phyloP scores from a whole-genome alignment of 2,113 vertebrate species.

The Neolamprologus caudopunctatus region DNA sequence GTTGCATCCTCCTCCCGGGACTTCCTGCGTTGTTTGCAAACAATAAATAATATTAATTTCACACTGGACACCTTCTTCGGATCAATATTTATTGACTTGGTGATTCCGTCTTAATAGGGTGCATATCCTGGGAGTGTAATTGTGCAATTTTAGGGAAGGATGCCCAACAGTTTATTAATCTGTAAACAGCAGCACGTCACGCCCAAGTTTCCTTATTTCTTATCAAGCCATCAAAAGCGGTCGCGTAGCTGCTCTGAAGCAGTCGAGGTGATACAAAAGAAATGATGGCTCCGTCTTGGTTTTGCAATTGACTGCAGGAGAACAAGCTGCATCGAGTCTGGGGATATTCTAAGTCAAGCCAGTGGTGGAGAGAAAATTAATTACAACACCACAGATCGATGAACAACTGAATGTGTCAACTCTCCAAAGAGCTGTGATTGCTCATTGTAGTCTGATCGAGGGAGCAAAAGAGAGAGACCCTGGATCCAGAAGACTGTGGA shows the following conservation, averaged over 20 bases:
- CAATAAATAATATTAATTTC: conserved; percentile 73
- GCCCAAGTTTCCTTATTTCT: conserved; percentile 25
- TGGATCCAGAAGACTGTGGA: not conserved
- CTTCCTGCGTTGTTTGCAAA: conserved; percentile 52
- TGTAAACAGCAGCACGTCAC: conserved; percentile 30
- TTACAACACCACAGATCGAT: conserved; percentile 70
- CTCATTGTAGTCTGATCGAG: conserved; percentile 47
- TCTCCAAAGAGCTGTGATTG: conserved; percentile 61
- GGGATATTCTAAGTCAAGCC: conserved; percentile 60
- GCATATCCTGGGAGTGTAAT: conserved; percentile 32
- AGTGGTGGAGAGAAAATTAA: conserved; percentile 63
- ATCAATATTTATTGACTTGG: conserved; percentile 55
- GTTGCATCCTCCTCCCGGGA: conserved; percentile 43
- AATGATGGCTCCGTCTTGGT: conserved; percentile 14
- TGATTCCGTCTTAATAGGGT: conserved; percentile 47
- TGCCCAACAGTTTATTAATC: not conserved
- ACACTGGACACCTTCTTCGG: conserved; percentile 50
- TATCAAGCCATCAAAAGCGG: not conserved
- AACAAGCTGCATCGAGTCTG: conserved; percentile 41
- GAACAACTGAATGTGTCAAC: conserved; percentile 62
- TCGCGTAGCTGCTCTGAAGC: conserved; percentile 25
- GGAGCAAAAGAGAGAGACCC: not conserved
- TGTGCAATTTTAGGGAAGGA: conserved; percentile 23
- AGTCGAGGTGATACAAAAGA: conserved; percentile 40
- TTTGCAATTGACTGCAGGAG: conserved; percentile 50